phyloP scores from a whole-genome alignment of 2,797 vertebrate genomes.

The Coendou prehensilis region DNA sequence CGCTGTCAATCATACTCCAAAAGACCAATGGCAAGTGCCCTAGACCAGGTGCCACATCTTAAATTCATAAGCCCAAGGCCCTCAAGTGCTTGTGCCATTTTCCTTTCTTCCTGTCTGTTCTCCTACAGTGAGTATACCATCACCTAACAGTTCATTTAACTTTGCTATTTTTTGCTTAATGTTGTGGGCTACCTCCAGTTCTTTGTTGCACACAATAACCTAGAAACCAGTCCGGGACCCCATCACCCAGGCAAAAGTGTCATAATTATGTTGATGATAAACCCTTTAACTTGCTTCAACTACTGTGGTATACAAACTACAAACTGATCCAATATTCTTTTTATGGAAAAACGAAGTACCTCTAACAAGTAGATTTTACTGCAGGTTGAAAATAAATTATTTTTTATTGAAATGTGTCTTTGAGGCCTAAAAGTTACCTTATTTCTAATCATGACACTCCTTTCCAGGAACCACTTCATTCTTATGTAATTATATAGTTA shows the following conservation, averaged over 20 bases:
- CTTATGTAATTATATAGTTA: slow-evolving; percentile 18
- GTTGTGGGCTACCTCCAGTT: not conserved
- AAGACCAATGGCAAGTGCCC: not conserved
- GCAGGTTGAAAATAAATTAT: not conserved
- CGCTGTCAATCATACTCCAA: not conserved
- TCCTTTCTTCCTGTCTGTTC: not conserved
- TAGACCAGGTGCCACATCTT: not conserved
- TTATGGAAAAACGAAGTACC: not conserved
- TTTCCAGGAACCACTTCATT: not conserved
- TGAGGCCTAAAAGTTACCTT: not conserved
- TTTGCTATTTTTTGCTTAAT: not conserved
- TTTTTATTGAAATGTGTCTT: not conserved
- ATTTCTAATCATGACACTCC: not conserved
- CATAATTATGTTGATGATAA: slow-evolving; percentile 1
- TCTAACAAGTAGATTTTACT: slow-evolving; percentile 31
- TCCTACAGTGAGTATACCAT: not conserved
- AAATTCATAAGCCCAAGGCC: not conserved
- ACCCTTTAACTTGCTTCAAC: not conserved
- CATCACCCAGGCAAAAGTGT: not conserved
- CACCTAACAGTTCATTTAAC: not conserved
- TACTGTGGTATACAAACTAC: not conserved
- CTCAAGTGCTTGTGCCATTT: not conserved
- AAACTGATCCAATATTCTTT: not conserved
- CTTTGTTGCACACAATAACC: not conserved
- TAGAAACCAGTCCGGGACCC: not conserved